These are phyloP conservation scores for Tenualosa ilisha DNA, from an alignment of 2,797 vertebrate genomes.

Conservation along the genomic window DNA sequence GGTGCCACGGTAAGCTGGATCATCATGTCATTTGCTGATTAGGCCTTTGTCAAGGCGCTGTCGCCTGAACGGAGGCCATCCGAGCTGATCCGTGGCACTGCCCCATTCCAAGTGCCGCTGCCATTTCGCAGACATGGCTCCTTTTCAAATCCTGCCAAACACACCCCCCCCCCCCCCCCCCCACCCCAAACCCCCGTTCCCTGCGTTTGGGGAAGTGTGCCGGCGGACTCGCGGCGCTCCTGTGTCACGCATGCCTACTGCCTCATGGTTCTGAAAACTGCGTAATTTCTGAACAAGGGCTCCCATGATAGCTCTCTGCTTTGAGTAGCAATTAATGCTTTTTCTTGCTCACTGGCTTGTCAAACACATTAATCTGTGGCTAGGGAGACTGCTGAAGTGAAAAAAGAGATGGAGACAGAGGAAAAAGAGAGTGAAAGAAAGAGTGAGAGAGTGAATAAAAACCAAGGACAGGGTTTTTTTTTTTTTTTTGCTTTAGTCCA, in stretches of 20 bases:
- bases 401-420: conserved; percentile 29
- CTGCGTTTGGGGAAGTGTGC: neutral
- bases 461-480: neutral
- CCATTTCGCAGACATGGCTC: conserved; percentile 40
- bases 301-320: conserved; percentile 73
- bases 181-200: neutral
- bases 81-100: conserved; percentile 44
- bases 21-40: conserved; percentile 70
- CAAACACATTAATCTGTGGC: conserved; percentile 74
- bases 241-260: conserved; percentile 50
- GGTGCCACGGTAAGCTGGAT: conserved; percentile 60
- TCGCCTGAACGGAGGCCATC: conserved; percentile 48
- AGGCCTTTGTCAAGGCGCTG: conserved; percentile 59
- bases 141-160: conserved; percentile 50
- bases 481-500: neutral
- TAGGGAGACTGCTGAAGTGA: conserved; percentile 55
- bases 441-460: conserved; percentile 9
- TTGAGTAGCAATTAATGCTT: conserved; percentile 78
- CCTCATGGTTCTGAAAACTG: conserved; percentile 37
- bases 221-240: conserved; percentile 33
- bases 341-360: conserved; percentile 78
- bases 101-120: conserved; percentile 22
- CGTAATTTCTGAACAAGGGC: conserved; percentile 70
- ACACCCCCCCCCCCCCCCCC: conserved; percentile 22
- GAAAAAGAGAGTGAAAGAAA: conserved; percentile 23